Evolutionary conservation across 92 coral and sea anemone genomes (phyloP).

Genomic region (Epizoanthus fatuus): DNA sequence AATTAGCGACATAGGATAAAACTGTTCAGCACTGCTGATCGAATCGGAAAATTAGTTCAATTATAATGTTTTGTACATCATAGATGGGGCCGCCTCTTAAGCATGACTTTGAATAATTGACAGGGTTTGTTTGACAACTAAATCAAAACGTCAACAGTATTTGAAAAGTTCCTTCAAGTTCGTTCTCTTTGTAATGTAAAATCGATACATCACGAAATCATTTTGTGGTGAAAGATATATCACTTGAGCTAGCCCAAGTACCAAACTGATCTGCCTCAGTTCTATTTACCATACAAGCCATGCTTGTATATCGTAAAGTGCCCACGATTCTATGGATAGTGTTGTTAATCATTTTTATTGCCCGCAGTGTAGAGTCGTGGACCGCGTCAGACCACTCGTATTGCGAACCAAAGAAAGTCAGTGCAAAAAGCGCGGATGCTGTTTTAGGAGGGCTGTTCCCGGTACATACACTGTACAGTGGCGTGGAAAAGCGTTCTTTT

Average conservation of each 20-base stretch:
- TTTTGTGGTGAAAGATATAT: slow-evolving; percentile 1
- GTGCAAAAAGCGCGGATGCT: slow-evolving; percentile 62
- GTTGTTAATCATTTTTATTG: background rate
- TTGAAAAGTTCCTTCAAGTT: background rate
- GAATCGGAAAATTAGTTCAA: background rate
- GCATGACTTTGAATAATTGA: slow-evolving; percentile 14
- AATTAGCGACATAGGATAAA: too few species aligned
- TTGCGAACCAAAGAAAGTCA: slow-evolving; percentile 71
- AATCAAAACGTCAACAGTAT: slow-evolving; percentile 20
- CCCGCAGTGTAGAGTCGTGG: background rate
- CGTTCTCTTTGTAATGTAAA: slow-evolving; percentile 19
- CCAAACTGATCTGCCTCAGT: too few species aligned
- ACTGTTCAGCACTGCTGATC: too few species aligned
- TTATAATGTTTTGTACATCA: background rate
- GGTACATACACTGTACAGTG: slow-evolving; percentile 66
- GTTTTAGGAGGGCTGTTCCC: slow-evolving; percentile 93
- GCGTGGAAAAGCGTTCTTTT: slow-evolving; percentile 45
- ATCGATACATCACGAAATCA: slow-evolving; percentile 4
- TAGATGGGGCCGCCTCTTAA: background rate
- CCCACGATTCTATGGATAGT: background rate
- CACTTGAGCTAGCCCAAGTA: too few species aligned
- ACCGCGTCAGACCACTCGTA: background rate
- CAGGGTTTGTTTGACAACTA: slow-evolving; percentile 19
- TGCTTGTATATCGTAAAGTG: background rate
- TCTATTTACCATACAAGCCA: background rate